These are phyloP conservation scores for Engystomops pustulosus DNA, from an alignment of 2,113 vertebrate genomes.

Conservation along the genomic window DNA sequence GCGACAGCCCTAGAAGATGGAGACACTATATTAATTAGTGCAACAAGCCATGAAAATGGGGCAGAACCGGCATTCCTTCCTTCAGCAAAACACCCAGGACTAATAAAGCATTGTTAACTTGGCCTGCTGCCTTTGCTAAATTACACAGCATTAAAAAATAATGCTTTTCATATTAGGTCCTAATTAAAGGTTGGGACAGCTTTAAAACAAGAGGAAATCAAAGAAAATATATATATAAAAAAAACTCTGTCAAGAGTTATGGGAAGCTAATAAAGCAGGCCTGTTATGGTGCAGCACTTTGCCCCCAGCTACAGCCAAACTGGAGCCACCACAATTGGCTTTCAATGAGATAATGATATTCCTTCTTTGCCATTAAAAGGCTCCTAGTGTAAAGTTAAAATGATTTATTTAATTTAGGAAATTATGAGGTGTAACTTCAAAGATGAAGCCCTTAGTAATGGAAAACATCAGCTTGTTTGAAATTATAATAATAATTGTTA, in stretches of 20 bases:
- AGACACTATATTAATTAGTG: slow-evolving; percentile 87
- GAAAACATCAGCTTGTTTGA: slow-evolving; percentile 88
- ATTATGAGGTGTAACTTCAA: slow-evolving; percentile 90
- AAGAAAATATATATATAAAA: slow-evolving; percentile 78
- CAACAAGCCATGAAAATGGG: slow-evolving; percentile 86
- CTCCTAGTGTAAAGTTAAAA: slow-evolving; percentile 88
- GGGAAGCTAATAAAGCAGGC: slow-evolving; percentile 87
- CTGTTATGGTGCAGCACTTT: slow-evolving; percentile 81
- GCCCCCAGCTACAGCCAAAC: slow-evolving; percentile 85
- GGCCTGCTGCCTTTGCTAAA: slow-evolving; percentile 85
- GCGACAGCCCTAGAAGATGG: slow-evolving; percentile 74
- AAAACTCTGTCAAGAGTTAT: slow-evolving; percentile 86
- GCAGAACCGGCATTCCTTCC: slow-evolving; percentile 79
- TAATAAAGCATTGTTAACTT: slow-evolving; percentile 85
- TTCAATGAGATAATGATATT: slow-evolving; percentile 92
- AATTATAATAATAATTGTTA: slow-evolving; percentile 90
- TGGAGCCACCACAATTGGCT: slow-evolving; percentile 87
- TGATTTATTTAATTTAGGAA: slow-evolving; percentile 91
- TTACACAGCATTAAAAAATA: slow-evolving; percentile 90
- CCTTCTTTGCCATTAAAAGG: slow-evolving; percentile 88
- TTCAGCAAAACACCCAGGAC: slow-evolving; percentile 80
- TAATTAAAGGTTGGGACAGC: slow-evolving; percentile 88
- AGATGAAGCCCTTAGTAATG: slow-evolving; percentile 84
- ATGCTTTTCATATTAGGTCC: slow-evolving; percentile 90
- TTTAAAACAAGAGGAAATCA: slow-evolving; percentile 86